phyloP scores from a whole-genome alignment of 2,797 vertebrate species.

The Megalops cyprinoides region DNA sequence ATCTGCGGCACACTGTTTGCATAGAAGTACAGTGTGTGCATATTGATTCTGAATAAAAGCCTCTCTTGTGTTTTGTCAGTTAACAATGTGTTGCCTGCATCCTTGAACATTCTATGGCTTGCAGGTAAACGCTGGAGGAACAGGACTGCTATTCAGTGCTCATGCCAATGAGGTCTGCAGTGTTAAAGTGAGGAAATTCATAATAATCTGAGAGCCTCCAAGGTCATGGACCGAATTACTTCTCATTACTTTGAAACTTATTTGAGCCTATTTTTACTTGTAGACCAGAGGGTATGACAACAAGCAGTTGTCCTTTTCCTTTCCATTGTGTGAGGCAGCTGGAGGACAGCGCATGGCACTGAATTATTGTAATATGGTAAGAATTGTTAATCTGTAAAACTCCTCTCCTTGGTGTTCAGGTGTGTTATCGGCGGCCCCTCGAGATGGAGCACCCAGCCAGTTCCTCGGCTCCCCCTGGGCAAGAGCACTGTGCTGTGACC shows the following conservation, averaged over 20 bases:
- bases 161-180: neutral
- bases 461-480: constrained; percentile 66
- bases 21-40: neutral
- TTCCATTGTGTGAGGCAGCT: neutral
- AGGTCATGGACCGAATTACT: neutral
- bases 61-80: neutral
- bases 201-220: too few relatives aligned
- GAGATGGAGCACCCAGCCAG: constrained; percentile 22
- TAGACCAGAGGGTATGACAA: too few relatives aligned
- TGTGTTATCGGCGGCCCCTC: constrained; percentile 37
- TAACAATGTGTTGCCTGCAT: neutral
- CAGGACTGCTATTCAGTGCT: neutral
- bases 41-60: constrained; percentile 1
- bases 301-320: too few relatives aligned
- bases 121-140: neutral
- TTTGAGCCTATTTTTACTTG: too few relatives aligned
- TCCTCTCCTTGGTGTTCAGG: constrained; percentile 49
- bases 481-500: constrained; percentile 70
- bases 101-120: neutral
- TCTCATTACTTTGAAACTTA: too few relatives aligned
- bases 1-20: too few relatives aligned
- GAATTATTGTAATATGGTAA: neutral
- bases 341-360: neutral
- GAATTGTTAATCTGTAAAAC: neutral
- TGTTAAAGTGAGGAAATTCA: neutral